phyloP scores from a whole-genome alignment of 2,113 vertebrate genomes.

The Notarius lentiginosus region DNA sequence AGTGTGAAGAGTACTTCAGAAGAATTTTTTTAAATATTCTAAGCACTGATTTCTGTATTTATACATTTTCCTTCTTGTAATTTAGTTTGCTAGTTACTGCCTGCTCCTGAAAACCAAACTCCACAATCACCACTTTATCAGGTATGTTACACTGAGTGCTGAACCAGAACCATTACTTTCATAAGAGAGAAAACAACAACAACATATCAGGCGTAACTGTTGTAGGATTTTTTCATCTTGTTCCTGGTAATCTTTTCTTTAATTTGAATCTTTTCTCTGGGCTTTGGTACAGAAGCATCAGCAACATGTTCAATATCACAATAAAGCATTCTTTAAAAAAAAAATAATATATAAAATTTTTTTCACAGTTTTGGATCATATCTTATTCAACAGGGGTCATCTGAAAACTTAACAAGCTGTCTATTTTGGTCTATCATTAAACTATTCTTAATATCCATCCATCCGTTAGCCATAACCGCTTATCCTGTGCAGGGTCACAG shows the following conservation, averaged over 20 bases:
- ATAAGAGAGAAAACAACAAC: neutral
- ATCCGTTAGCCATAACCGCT: no score
- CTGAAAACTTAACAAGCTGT: neutral
- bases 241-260: neutral
- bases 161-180: neutral
- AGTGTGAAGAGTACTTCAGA: neutral
- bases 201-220: neutral
- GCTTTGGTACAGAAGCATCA: neutral
- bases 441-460: no score
- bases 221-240: neutral
- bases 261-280: neutral
- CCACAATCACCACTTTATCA: neutral
- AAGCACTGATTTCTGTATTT: neutral
- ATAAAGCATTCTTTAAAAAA: neutral
- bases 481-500: no score
- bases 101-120: slow-evolving; percentile 4
- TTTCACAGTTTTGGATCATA: neutral
- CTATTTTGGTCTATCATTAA: neutral
- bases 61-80: neutral
- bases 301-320: neutral
- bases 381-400: neutral
- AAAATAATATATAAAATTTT: no score
- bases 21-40: neutral
- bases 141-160: slow-evolving; percentile 7
- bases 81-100: neutral